Percentiles rank a stretch among this genome's conserved stretches.
Conservation (phyloP, 2,797 vertebrate genomes). For the Columba guinea region DNA sequence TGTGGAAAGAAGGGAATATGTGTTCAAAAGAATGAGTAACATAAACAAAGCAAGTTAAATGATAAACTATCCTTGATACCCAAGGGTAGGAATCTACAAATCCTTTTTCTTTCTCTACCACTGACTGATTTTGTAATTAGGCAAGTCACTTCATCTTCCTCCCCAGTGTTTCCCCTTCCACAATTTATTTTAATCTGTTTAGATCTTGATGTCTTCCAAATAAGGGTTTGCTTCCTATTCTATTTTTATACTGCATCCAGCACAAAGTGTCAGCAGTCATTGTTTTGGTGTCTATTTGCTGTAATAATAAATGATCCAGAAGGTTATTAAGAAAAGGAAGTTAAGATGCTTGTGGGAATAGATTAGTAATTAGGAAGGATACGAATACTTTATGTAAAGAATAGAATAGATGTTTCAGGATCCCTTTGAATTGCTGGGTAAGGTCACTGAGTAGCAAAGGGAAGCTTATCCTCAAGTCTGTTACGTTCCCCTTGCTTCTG, state of each 20-base stretch:
- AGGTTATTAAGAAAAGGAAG: conserved; percentile 53
- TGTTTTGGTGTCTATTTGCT: conserved; percentile 25
- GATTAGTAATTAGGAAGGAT: conserved; percentile 53
- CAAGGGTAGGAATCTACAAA: not conserved
- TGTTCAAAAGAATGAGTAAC: not conserved
- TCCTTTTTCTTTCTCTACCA: conserved; percentile 31
- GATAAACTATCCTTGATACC: not conserved
- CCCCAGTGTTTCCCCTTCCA: conserved; percentile 15
- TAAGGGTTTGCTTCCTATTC: not conserved
- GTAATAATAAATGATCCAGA: not conserved
- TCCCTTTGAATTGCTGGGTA: not conserved
- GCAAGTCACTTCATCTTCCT: not conserved
- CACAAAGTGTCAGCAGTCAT: conserved; percentile 3
- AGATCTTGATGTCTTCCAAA: conserved; percentile 11
- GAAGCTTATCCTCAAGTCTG: not conserved
- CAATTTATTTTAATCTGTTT: conserved; percentile 36
- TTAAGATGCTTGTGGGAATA: conserved; percentile 35
- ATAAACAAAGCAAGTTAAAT: conserved; percentile 16
- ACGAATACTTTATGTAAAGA: conserved; percentile 23
- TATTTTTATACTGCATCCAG: conserved; percentile 13
- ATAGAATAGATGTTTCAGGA: conserved; percentile 15
- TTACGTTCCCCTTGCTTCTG: not conserved
- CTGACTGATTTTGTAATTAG: conserved; percentile 12
- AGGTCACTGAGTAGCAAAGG: not conserved
- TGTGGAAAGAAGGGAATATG: not conserved